These are phyloP conservation scores for Aphidius ervi DNA, from an alignment of 1,140 invertebrate species.

Conservation along the genomic window DNA sequence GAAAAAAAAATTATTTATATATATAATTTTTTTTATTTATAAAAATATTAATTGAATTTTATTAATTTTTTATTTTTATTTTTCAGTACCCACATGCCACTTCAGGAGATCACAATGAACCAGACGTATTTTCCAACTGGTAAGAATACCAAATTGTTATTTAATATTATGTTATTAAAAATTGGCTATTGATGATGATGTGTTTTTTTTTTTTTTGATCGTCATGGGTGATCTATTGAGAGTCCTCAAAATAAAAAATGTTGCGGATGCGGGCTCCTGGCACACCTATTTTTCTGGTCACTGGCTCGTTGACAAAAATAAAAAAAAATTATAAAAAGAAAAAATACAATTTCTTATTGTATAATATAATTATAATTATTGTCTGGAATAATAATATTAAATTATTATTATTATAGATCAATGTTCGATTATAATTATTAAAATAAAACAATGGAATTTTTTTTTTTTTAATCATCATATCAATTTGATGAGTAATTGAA, in stretches of 20 bases:
- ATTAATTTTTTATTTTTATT: constrained; percentile 21
- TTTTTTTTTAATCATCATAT: no score
- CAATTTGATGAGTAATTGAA: no score
- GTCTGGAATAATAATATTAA: no score
- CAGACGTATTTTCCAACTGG: constrained; percentile 34
- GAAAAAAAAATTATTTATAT: neutral
- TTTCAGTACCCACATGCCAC: constrained; percentile 40
- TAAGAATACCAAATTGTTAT: constrained; percentile 26
- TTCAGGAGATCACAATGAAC: constrained; percentile 41
- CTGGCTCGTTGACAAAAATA: no score
- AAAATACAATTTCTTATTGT: neutral
- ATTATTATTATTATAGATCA: neutral
- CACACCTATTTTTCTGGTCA: neutral
- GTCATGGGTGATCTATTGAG: neutral
- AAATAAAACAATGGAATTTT: no score
- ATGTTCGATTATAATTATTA: no score
- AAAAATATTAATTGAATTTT: neutral
- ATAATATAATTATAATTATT: no score
- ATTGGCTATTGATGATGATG: neutral
- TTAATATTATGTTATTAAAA: neutral
- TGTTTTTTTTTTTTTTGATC: neutral
- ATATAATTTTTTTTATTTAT: neutral
- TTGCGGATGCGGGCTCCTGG: constrained; percentile 2
- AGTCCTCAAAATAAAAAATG: neutral
- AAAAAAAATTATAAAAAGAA: neutral